Evolutionary conservation across 1,140 invertebrate species (phyloP).

Genomic region (Papilio glaucus): DNA sequence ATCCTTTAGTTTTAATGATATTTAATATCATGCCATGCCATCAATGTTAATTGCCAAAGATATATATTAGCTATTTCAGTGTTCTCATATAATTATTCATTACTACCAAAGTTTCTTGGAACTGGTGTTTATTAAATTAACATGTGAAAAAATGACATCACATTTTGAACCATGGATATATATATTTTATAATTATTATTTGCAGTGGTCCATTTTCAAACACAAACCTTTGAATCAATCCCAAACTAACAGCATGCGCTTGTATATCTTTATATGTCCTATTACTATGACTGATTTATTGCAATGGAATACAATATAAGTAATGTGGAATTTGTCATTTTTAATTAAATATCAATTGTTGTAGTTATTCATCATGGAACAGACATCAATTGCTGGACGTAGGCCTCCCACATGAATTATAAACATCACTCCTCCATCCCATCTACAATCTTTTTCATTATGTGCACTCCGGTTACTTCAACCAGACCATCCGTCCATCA

Average conservation of each 20-base stretch:
- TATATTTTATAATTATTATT: too few species aligned
- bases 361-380: too few species aligned
- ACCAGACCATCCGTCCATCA: background rate
- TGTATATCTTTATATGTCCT: background rate
- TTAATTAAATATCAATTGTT: background rate
- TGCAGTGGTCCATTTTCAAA: too few species aligned
- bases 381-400: too few species aligned
- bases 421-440: too few species aligned
- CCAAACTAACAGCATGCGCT: background rate
- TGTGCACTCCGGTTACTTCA: too few species aligned
- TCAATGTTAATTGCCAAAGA: constrained; percentile 48
- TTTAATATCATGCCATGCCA: constrained; percentile 26
- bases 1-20: constrained; percentile 7
- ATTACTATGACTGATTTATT: background rate
- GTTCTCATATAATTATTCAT: background rate
- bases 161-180: background rate
- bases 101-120: background rate
- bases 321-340: constrained; percentile 26
- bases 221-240: background rate
- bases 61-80: constrained; percentile 3
- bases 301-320: background rate
- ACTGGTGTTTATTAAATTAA: background rate
- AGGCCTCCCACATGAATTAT: too few species aligned
- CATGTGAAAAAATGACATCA: background rate
- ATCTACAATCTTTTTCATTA: too few species aligned